These are phyloP conservation scores for Trachelus troglodyta DNA, from an alignment of 2,888 invertebrate genomes.

Conservation along the genomic window DNA sequence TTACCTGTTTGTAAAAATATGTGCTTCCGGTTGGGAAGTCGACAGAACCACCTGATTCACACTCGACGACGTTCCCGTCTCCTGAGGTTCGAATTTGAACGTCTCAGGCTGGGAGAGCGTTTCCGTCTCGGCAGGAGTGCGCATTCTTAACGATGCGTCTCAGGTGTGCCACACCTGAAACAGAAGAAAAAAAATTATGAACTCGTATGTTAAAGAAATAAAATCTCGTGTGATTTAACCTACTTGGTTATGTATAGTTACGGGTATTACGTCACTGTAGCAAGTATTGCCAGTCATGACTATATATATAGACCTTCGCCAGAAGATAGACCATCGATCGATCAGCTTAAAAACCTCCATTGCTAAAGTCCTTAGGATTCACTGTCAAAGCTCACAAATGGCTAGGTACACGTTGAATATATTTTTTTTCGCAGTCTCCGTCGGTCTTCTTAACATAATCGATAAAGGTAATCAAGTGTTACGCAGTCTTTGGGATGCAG, in stretches of 20 bases:
- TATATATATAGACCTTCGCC: not conserved
- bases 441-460: not conserved
- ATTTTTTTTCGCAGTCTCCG: not conserved
- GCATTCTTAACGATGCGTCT: slow-evolving; percentile 41
- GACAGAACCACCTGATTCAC: slow-evolving; percentile 52
- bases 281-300: not conserved
- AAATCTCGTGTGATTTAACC: not conserved
- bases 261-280: not conserved
- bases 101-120: slow-evolving; percentile 52
- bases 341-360: not conserved
- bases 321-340: not conserved
- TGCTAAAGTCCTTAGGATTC: not conserved
- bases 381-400: not conserved
- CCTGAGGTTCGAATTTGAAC: slow-evolving; percentile 50
- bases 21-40: slow-evolving; percentile 52
- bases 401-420: not conserved
- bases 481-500: not conserved
- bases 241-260: not conserved
- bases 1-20: slow-evolving; percentile 59
- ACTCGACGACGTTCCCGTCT: slow-evolving; percentile 42
- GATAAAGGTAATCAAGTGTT: not conserved
- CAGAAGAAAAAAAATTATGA: not conserved
- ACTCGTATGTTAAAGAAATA: not conserved
- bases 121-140: slow-evolving; percentile 58
- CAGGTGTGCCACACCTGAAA: slow-evolving; percentile 1